Base-by-base conservation (phyloP, 2,888 invertebrate species). In the Caenorhabditis macrosperma region DNA sequence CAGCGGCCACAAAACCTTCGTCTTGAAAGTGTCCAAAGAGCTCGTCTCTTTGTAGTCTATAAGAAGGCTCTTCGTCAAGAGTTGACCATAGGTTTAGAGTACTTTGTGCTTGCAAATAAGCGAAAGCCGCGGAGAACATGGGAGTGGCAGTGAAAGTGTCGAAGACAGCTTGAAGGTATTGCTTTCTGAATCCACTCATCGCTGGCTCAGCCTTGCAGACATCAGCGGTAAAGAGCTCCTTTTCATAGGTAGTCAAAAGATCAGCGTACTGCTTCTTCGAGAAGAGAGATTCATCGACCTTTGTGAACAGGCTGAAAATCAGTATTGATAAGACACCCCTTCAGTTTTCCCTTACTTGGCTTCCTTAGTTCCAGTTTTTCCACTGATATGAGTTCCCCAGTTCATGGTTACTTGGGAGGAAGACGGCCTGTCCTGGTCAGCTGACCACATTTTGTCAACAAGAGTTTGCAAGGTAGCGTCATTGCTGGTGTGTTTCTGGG, bases 211-310 rank as follows among this genome's bases (percentile, higher is more conserved):
- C 82, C 5, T 74, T 84, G 75, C 89, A 89, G 20, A 89, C 87
- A 54, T 86, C 84, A 12, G 88, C 78, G 26, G 81, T 82, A 68
- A 89, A 88, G 6, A 87, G 80, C 7, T 84, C 63, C 33, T 87
- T 67, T 33, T 87, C 76, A 82, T 87, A 88, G 63, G 89, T 85
- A 30, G 79, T 76, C 41, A 87, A 66, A 10, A 89, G 83, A 3
- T 85, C 85, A 6, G 71, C 66, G 72, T 90, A 89, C 24, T 90
- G 84, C n/a, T 87, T 82, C 35, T 82, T 78, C 26, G 79, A 63
- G 83, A 90, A 88, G 44, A 89, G 35, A 1, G 78, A 30, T 66
- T 89, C 89, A 72, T 90, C 86, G 20, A 89, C 85, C 15, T 44
- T 66, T 26, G 84, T 74, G 75, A 89, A 84, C 48, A 88, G 67